phyloP scores from a whole-genome alignment of 1,140 invertebrate species.

The Acromyrmex charruanus region DNA sequence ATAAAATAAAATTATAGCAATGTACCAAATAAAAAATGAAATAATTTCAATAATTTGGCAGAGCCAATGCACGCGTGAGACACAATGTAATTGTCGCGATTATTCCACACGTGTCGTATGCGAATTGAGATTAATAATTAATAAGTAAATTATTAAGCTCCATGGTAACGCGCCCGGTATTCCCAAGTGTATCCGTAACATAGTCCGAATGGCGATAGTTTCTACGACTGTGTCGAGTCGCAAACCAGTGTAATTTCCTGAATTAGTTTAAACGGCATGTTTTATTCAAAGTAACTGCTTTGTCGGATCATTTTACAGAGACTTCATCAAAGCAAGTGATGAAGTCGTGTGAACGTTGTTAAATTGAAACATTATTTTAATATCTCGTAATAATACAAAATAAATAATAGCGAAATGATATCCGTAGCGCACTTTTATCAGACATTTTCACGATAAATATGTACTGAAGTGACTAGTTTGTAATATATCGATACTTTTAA shows the following conservation, averaged over 20 bases:
- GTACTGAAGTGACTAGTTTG: background rate
- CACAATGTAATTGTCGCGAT: conserved; percentile 35
- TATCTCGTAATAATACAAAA: too few relatives aligned
- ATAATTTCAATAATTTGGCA: conserved; percentile 20
- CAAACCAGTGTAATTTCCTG: conserved; percentile 58
- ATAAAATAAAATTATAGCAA: background rate
- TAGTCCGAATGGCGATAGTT: conserved; percentile 61
- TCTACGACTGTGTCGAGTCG: conserved; percentile 35
- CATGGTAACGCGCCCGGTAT: conserved; percentile 20
- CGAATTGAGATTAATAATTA: conserved; percentile 70
- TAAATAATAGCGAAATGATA: conserved; percentile 33
- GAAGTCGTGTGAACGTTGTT: background rate
- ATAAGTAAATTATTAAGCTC: conserved; percentile 73
- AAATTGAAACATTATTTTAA: conserved; percentile 33
- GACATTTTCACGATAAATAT: background rate
- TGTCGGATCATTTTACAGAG: conserved; percentile 14
- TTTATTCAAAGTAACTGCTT: conserved; percentile 48
- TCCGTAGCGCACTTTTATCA: background rate
- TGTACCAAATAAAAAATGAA: background rate
- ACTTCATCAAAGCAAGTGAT: conserved; percentile 24
- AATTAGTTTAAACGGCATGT: conserved; percentile 61
- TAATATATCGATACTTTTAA: background rate
- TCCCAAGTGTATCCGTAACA: conserved; percentile 51
- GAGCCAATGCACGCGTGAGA: background rate
- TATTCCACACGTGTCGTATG: conserved; percentile 23